A percentile compares a stretch with the other conserved stretches of the same genome.
Conservation (phyloP, 2,888 invertebrate genomes). For the Syrphus vitripennis region DNA sequence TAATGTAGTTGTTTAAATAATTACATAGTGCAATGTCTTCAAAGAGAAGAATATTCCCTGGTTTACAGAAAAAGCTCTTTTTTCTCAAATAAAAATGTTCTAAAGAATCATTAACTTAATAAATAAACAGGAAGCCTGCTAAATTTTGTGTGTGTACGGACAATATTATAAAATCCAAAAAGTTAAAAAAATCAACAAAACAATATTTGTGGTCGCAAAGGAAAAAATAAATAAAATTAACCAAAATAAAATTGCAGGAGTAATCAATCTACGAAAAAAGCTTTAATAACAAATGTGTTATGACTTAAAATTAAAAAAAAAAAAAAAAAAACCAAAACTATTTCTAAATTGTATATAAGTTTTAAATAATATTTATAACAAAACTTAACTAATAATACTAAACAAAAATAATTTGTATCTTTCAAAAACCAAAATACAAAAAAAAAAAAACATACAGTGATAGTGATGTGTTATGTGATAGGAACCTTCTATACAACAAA, state of each 20-base stretch:
- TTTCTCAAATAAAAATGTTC: neutral
- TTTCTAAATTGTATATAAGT: slow-evolving; percentile 75
- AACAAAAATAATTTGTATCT: slow-evolving; percentile 10
- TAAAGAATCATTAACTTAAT: slow-evolving; percentile 26
- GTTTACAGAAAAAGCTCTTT: slow-evolving; percentile 6
- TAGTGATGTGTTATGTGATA: slow-evolving; percentile 74
- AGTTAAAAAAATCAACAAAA: neutral
- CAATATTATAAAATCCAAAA: slow-evolving; percentile 38
- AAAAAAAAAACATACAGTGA: slow-evolving; percentile 69
- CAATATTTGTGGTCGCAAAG: slow-evolving; percentile 17
- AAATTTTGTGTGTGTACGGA: slow-evolving; percentile 40
- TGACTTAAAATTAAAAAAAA: slow-evolving; percentile 50
- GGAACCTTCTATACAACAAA: slow-evolving; percentile 71
- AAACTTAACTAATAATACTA: slow-evolving; percentile 38
- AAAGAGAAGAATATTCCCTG: slow-evolving; percentile 3
- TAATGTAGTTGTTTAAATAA: slow-evolving; percentile 32
- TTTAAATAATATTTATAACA: slow-evolving; percentile 72
- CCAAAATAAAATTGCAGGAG: slow-evolving; percentile 34
- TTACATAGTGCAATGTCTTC: slow-evolving; percentile 55
- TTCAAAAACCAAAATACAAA: slow-evolving; percentile 7
- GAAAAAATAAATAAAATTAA: slow-evolving; percentile 26
- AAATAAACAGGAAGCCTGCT: slow-evolving; percentile 8
- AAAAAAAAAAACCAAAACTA: slow-evolving; percentile 51
- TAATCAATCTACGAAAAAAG: slow-evolving; percentile 66
- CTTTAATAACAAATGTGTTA: slow-evolving; percentile 69